Evolutionary conservation across 2,888 invertebrate species (phyloP).

Genomic region (Mantis religiosa): DNA sequence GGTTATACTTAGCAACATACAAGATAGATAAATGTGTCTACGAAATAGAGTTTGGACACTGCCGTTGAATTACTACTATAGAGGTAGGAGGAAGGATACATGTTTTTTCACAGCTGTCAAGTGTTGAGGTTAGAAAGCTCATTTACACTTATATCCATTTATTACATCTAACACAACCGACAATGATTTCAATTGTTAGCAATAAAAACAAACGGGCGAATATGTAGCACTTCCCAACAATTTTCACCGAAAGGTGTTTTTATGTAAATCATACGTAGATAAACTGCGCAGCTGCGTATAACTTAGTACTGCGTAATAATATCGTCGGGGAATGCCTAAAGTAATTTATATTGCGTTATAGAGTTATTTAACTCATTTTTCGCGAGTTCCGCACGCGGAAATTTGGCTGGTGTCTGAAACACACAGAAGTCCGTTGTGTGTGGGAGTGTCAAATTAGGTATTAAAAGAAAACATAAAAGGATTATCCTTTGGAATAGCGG

Average conservation of each 20-base stretch:
- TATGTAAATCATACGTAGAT: background rate
- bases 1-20: background rate
- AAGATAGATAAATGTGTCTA: background rate
- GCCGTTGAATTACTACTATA: background rate
- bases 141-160: background rate
- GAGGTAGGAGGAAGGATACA: background rate
- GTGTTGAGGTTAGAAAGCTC: background rate
- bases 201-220: background rate
- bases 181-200: background rate
- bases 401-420: too few relatives aligned
- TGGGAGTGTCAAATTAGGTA: too few relatives aligned
- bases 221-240: background rate
- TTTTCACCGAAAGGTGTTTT: background rate
- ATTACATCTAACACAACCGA: background rate
- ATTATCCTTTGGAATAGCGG: too few relatives aligned
- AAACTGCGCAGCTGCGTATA: background rate
- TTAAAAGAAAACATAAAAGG: too few relatives aligned
- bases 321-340: too few relatives aligned
- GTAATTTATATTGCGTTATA: too few relatives aligned
- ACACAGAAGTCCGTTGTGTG: too few relatives aligned
- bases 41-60: background rate
- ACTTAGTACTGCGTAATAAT: background rate
- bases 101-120: background rate
- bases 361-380: too few relatives aligned
- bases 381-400: too few relatives aligned